These are phyloP conservation scores for Steatocranus sp. DNA, from an alignment of 2,797 vertebrate genomes.

Conservation along the genomic window DNA sequence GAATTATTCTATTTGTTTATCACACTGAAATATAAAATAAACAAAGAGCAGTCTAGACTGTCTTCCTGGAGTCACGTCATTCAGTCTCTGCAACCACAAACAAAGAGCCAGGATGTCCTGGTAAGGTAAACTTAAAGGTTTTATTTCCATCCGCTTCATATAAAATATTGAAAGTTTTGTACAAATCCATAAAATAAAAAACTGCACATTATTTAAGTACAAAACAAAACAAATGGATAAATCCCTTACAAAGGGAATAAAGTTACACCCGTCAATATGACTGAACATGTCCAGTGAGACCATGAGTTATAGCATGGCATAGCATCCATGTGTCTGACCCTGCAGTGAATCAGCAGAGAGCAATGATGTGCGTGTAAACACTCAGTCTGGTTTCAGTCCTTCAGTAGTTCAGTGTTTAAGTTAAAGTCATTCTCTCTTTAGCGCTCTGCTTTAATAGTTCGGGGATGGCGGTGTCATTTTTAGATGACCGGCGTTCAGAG, in stretches of 20 bases:
- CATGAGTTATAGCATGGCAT: slow-evolving; percentile 3
- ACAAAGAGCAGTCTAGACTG: neutral
- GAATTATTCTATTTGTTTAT: neutral
- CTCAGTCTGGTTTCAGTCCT: neutral
- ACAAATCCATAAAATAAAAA: slow-evolving; percentile 8
- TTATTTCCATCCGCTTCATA: slow-evolving; percentile 31
- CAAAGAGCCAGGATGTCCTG: neutral
- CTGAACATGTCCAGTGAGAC: slow-evolving; percentile 16
- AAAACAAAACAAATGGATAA: neutral
- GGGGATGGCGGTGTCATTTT: slow-evolving; percentile 73
- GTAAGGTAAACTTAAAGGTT: neutral
- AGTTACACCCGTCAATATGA: slow-evolving; percentile 52
- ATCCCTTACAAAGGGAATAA: slow-evolving; percentile 60
- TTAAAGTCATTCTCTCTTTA: neutral
- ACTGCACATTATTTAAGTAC: neutral
- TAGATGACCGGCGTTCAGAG: slow-evolving; percentile 73
- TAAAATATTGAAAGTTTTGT: slow-evolving; percentile 18
- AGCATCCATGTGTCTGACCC: slow-evolving; percentile 41
- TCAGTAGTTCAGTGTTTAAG: neutral
- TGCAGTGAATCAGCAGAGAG: neutral
- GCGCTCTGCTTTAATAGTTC: slow-evolving; percentile 3
- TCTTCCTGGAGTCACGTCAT: neutral
- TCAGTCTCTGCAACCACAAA: neutral
- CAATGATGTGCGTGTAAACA: neutral
- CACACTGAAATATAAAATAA: neutral